These are phyloP conservation scores for Crocidura indochinensis DNA, from an alignment of 2,797 vertebrate species.

Conservation along the genomic window DNA sequence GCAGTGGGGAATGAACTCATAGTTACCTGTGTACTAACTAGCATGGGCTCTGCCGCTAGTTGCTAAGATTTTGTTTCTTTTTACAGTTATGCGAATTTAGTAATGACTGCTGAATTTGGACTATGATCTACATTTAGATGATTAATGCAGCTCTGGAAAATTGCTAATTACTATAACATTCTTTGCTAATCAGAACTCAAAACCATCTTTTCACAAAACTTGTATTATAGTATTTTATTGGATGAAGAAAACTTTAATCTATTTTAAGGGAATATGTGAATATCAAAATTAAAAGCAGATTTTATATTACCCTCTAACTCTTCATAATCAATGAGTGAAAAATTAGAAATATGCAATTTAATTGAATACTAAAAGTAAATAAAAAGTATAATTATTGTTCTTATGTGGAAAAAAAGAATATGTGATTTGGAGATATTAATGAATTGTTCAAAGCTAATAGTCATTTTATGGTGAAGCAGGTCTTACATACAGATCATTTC, in stretches of 20 bases:
- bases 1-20: too few relatives aligned
- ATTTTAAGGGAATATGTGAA: conserved; percentile 32
- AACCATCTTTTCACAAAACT: conserved; percentile 15
- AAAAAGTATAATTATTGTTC: background rate
- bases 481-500: background rate
- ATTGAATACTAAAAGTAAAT: conserved; percentile 20
- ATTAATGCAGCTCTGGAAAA: background rate
- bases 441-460: background rate
- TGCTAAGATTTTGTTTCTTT: background rate
- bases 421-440: background rate
- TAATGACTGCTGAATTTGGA: background rate
- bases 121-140: background rate
- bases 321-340: background rate
- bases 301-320: background rate
- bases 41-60: too few relatives aligned
- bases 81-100: conserved; percentile 5
- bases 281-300: conserved; percentile 30
- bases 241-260: background rate
- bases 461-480: background rate
- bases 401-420: background rate
- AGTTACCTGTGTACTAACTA: too few relatives aligned
- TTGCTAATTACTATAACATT: background rate
- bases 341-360: conserved; percentile 44
- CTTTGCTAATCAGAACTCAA: background rate
- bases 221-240: background rate